Percentiles rank a stretch among this genome's conserved stretches.
Evolutionary conservation across 1,140 invertebrate genomes (phyloP).

Genomic region (Brachionus plicatilis): DNA sequence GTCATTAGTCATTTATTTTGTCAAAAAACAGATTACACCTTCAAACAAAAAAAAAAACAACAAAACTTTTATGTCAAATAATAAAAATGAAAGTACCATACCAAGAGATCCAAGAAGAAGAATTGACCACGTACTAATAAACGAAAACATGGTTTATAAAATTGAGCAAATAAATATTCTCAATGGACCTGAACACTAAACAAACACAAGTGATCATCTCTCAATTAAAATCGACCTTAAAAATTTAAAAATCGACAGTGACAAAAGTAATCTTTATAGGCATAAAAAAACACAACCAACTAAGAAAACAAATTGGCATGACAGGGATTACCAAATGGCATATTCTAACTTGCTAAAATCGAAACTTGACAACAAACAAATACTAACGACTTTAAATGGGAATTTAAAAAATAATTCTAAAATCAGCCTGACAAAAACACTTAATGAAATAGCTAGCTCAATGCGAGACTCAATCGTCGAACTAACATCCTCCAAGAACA

Average conservation of each 20-base stretch:
- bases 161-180: not conserved
- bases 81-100: not conserved
- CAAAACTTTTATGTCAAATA: not conserved
- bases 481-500: not conserved
- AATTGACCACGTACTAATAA: slow-evolving; percentile 1
- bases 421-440: not conserved
- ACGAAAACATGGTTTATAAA: not conserved
- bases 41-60: not conserved
- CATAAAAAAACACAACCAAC: not conserved
- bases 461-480: not conserved
- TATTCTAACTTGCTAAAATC: not conserved
- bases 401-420: not conserved
- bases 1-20: slow-evolving; percentile 1
- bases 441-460: not conserved
- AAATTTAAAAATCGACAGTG: not conserved
- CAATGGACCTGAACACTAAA: not conserved
- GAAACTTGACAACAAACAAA: not conserved
- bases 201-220: not conserved
- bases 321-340: not conserved
- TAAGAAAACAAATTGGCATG: not conserved
- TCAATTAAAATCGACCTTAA: not conserved
- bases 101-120: not conserved
- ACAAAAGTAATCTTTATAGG: not conserved
- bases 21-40: not conserved
- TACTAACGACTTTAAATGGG: not conserved